phyloP scores from a whole-genome alignment of 1,140 invertebrate species.

The Magallana ariakensis region DNA sequence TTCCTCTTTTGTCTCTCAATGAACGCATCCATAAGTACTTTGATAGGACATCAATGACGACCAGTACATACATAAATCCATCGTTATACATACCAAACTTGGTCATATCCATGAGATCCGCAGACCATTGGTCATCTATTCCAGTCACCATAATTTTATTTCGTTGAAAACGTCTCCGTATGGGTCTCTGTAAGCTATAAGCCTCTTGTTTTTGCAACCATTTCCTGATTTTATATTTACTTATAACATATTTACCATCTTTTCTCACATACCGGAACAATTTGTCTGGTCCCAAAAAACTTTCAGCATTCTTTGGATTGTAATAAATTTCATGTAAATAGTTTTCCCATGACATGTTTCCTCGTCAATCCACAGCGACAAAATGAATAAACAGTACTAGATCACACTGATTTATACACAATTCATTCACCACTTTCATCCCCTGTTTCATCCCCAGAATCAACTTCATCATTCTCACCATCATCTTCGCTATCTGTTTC shows the following conservation, averaged over 20 bases:
- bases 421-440: no score
- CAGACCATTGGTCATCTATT: constrained; percentile 50
- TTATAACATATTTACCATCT: constrained; percentile 22
- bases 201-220: constrained; percentile 52
- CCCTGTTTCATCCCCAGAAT: no score
- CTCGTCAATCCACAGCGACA: no score
- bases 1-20: constrained; percentile 39
- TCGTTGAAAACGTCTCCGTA: constrained; percentile 28
- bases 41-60: constrained; percentile 47
- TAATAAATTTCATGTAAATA: no score
- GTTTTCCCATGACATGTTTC: no score
- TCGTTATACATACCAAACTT: constrained; percentile 42
- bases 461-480: no score
- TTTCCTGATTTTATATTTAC: constrained; percentile 50
- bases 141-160: constrained; percentile 39
- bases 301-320: no score
- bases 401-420: no score
- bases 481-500: no score
- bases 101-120: constrained; percentile 51
- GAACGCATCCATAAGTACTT: constrained; percentile 47
- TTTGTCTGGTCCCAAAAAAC: no score
- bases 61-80: constrained; percentile 18
- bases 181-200: constrained; percentile 40
- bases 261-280: no score
- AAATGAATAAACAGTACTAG: no score